Conservation (phyloP, 1,140 invertebrate species). For the Periplaneta americana region DNA sequence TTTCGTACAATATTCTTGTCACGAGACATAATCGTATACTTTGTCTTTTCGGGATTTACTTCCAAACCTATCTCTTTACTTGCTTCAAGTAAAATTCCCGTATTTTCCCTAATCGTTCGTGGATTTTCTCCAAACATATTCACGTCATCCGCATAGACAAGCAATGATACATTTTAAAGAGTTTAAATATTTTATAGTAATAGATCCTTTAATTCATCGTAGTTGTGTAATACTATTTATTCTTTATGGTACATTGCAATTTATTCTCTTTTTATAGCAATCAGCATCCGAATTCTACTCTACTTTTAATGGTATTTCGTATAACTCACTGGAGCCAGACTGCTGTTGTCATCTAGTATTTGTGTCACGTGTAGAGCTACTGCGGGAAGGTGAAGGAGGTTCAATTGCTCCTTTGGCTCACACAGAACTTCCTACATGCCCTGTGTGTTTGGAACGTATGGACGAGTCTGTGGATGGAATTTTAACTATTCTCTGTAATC, state of each 20-base stretch:
- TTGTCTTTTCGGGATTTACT: too few relatives aligned
- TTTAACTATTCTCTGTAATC: constrained; percentile 96
- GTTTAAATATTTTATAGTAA: background rate
- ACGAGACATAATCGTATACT: too few relatives aligned
- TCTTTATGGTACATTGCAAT: background rate
- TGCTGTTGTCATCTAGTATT: constrained; percentile 89
- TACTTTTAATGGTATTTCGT: constrained; percentile 86
- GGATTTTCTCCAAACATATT: too few relatives aligned
- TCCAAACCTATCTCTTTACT: too few relatives aligned
- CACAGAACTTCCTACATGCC: constrained; percentile 96
- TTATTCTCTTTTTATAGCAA: constrained; percentile 44
- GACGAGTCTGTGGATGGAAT: constrained; percentile 97
- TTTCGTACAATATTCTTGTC: too few relatives aligned
- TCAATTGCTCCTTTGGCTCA: constrained; percentile 63
- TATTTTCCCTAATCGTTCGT: too few relatives aligned
- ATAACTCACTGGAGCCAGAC: constrained; percentile 89
- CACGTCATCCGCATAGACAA: too few relatives aligned
- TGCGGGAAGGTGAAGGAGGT: constrained; percentile 55
- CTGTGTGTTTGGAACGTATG: constrained; percentile 95
- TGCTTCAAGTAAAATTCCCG: too few relatives aligned
- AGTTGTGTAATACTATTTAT: background rate
- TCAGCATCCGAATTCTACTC: constrained; percentile 88
- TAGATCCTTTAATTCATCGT: background rate
- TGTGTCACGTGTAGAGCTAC: constrained; percentile 86
- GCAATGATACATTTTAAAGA: background rate